Conservation (phyloP, 2,888 invertebrate genomes). For the Acanthosoma haemorrhoidale region DNA sequence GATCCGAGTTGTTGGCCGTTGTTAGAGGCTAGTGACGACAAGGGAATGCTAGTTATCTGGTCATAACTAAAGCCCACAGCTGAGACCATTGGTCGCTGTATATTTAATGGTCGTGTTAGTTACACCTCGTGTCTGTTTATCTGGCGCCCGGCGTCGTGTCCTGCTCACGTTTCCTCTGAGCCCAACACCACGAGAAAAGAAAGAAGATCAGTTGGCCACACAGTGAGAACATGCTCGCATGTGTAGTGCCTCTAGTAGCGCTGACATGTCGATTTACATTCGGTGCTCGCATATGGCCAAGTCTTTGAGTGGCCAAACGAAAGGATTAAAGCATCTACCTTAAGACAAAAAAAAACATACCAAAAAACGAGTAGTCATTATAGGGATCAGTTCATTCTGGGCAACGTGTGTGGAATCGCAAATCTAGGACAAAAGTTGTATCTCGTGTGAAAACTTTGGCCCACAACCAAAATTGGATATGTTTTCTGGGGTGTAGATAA, state of each 20-base stretch:
- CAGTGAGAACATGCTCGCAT: background rate
- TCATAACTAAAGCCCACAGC: background rate
- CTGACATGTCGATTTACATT: no score
- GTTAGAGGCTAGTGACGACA: background rate
- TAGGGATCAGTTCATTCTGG: no score
- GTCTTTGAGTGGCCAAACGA: no score
- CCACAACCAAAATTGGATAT: no score
- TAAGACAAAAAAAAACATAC: no score
- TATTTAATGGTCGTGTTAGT: slow-evolving; percentile 4
- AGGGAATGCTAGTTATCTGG: background rate
- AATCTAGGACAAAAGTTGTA: no score
- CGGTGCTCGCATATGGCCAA: no score
- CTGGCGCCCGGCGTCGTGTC: background rate
- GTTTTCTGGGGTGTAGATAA: no score
- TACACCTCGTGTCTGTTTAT: background rate
- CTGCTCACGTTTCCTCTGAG: slow-evolving; percentile 1
- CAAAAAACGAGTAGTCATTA: no score
- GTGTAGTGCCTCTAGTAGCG: background rate
- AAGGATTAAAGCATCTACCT: no score
- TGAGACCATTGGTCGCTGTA: background rate
- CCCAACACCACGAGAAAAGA: background rate
- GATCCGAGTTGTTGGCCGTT: background rate
- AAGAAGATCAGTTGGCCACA: background rate
- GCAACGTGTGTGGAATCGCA: no score
- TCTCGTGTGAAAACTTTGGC: no score